These are phyloP conservation scores for Myopa tessellatipennis DNA, from an alignment of 2,888 invertebrate genomes.

Conservation along the genomic window DNA sequence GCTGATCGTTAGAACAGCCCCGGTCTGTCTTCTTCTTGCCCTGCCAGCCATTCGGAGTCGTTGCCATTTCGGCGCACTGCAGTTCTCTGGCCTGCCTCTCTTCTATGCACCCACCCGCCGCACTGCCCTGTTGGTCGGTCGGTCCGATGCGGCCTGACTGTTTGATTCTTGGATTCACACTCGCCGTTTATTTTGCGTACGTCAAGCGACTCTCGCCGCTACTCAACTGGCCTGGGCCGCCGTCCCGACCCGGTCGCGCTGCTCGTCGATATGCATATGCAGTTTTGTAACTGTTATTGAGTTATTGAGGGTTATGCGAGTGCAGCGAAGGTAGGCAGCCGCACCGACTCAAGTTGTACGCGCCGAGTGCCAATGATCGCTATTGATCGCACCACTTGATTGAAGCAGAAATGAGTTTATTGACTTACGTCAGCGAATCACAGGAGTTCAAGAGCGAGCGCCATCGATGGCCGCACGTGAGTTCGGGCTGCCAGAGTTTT, in stretches of 20 bases:
- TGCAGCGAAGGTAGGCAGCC: slow-evolving; percentile 39
- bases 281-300: slow-evolving; percentile 62
- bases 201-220: background rate
- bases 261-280: slow-evolving; percentile 42
- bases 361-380: slow-evolving; percentile 53
- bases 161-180: slow-evolving; percentile 1
- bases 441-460: slow-evolving; percentile 28
- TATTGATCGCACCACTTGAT: slow-evolving; percentile 52
- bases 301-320: slow-evolving; percentile 60
- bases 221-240: background rate
- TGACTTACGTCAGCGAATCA: slow-evolving; percentile 49
- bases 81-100: slow-evolving; percentile 12
- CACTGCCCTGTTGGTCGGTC: background rate
- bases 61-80: slow-evolving; percentile 45
- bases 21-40: slow-evolving; percentile 7
- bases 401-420: slow-evolving; percentile 55
- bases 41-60: slow-evolving; percentile 27
- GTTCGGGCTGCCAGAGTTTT: slow-evolving; percentile 2
- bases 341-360: slow-evolving; percentile 19
- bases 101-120: background rate
- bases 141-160: background rate
- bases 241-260: slow-evolving; percentile 1
- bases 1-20: slow-evolving; percentile 20
- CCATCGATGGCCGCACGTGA: slow-evolving; percentile 39
- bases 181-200: slow-evolving; percentile 28